These are phyloP conservation scores for Amphiura filiformis DNA, from an alignment of 35 echinoderm and acorn worm species.

Conservation along the genomic window DNA sequence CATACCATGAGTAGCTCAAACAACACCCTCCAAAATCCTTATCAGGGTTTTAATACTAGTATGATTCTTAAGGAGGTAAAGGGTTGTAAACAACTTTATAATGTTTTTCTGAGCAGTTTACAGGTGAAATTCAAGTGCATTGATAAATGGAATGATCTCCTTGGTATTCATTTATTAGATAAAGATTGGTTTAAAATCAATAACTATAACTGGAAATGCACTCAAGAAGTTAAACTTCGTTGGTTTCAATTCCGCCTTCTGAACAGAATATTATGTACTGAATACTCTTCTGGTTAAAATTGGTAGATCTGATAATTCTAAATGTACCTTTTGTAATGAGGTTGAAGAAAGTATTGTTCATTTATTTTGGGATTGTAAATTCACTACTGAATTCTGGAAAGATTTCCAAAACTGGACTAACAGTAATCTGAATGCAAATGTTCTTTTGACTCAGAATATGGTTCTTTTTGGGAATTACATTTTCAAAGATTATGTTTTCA, in stretches of 20 bases:
- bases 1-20: neutral
- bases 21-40: neutral
- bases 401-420: neutral
- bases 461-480: neutral
- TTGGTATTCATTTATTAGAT: no score
- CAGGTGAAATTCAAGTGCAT: neutral
- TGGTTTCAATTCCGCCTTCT: neutral
- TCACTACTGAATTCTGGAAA: neutral
- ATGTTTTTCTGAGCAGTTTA: neutral
- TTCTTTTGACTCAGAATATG: neutral
- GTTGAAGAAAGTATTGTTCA: neutral
- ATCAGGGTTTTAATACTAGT: neutral
- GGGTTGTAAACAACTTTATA: neutral
- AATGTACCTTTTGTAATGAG: neutral
- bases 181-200: no score
- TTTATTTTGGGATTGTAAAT: neutral
- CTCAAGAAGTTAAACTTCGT: neutral
- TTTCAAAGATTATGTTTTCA: neutral
- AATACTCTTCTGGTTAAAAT: neutral
- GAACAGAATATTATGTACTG: neutral
- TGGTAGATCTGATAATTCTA: neutral
- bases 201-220: neutral
- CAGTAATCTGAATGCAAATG: neutral
- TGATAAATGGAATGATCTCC: no score
- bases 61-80: neutral